Conservation (phyloP, 2,113 vertebrate genomes). For the Gnathonemus longibarbis region DNA sequence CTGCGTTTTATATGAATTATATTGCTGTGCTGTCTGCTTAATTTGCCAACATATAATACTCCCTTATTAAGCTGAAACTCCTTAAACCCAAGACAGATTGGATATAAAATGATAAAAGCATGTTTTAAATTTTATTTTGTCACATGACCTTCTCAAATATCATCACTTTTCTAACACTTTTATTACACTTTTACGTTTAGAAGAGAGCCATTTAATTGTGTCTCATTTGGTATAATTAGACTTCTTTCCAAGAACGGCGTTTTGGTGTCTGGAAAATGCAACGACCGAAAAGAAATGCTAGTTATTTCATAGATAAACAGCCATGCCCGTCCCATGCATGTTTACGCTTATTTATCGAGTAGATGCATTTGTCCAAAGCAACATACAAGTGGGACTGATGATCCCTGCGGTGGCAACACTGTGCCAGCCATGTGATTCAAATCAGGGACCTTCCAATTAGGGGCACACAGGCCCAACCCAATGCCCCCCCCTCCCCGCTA, state of each 20-base stretch:
- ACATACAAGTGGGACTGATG: background rate
- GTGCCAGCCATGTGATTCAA: background rate
- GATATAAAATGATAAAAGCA: slow-evolving; percentile 3
- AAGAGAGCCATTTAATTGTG: background rate
- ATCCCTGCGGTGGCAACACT: background rate
- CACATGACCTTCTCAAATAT: background rate
- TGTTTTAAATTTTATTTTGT: background rate
- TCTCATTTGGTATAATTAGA: background rate
- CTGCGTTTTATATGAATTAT: background rate
- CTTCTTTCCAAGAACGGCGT: background rate
- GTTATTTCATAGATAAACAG: background rate
- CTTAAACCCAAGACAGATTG: background rate
- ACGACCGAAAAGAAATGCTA: background rate
- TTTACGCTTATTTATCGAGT: background rate
- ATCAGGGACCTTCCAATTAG: background rate
- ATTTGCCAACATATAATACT: background rate
- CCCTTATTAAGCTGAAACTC: background rate
- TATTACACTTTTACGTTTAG: background rate
- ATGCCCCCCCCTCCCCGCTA: background rate
- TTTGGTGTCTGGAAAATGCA: background rate
- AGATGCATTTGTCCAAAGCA: background rate
- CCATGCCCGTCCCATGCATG: background rate
- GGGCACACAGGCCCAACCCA: background rate
- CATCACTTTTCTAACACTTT: background rate
- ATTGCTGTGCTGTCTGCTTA: background rate